These are phyloP conservation scores for Balearica regulorum DNA, from an alignment of 2,797 vertebrate genomes.

Conservation along the genomic window DNA sequence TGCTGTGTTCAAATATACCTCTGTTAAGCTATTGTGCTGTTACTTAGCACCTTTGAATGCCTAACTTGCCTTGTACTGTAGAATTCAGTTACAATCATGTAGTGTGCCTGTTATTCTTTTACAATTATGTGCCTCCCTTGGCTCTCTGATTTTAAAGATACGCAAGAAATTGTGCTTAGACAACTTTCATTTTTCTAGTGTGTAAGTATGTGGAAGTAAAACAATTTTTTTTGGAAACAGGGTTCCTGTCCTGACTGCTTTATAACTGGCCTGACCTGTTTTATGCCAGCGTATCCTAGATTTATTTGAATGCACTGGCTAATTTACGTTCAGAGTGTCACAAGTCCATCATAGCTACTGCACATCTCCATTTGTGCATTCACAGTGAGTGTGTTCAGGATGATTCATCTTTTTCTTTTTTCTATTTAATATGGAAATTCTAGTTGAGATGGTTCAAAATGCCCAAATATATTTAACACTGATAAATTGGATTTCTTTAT, in stretches of 20 bases:
- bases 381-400: not conserved
- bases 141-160: not conserved
- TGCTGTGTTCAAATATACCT: not conserved
- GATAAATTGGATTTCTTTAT: not conserved
- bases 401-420: not conserved
- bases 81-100: not conserved
- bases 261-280: not conserved
- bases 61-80: not conserved
- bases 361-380: not conserved
- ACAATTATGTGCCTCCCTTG: not conserved
- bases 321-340: not conserved
- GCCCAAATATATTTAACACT: not conserved
- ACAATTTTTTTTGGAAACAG: not conserved
- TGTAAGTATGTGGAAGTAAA: not conserved
- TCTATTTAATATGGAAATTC: not conserved
- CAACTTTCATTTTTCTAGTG: not conserved
- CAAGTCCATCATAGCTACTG: not conserved
- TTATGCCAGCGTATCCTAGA: not conserved
- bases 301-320: not conserved
- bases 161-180: not conserved
- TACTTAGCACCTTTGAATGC: not conserved
- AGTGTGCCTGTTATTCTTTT: not conserved
- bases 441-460: not conserved
- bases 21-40: not conserved
- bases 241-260: not conserved